Percentiles rank a stretch among this genome's conserved stretches.
Evolutionary conservation across 2,113 vertebrate genomes (phyloP).

Genomic region (Psittacus erithacus): DNA sequence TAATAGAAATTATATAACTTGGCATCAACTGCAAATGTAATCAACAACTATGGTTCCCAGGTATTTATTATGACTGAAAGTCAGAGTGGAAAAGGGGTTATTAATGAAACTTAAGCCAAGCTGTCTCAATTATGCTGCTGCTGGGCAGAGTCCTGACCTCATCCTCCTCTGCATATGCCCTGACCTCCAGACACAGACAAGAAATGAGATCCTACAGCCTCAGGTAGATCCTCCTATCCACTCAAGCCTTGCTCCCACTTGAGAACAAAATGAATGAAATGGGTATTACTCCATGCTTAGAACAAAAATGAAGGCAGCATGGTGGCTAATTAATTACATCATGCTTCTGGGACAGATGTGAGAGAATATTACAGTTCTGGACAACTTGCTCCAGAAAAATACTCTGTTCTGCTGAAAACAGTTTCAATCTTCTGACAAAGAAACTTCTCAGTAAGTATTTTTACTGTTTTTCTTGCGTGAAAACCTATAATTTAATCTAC

Average conservation of each 20-base stretch:
- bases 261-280: neutral
- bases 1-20: slow-evolving; percentile 80
- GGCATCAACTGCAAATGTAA: slow-evolving; percentile 80
- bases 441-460: neutral
- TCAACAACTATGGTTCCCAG: slow-evolving; percentile 78
- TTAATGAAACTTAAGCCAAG: slow-evolving; percentile 55
- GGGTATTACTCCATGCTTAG: neutral
- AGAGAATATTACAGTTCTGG: neutral
- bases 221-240: neutral
- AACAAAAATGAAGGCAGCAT: neutral
- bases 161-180: neutral
- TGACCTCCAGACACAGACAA: neutral
- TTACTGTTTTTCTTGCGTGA: neutral
- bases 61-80: slow-evolving; percentile 69
- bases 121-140: slow-evolving; percentile 12
- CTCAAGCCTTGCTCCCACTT: neutral
- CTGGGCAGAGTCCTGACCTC: slow-evolving; percentile 25
- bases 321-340: neutral
- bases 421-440: neutral
- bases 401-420: neutral
- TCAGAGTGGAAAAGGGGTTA: slow-evolving; percentile 55
- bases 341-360: neutral
- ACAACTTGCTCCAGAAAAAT: neutral
- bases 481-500: neutral
- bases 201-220: neutral